Evolutionary conservation across 53 echinoderm and acorn worm genomes (phyloP), one percentile per base, ranked within the genome.

Genomic region (Hippasteria phrygiana): DNA sequence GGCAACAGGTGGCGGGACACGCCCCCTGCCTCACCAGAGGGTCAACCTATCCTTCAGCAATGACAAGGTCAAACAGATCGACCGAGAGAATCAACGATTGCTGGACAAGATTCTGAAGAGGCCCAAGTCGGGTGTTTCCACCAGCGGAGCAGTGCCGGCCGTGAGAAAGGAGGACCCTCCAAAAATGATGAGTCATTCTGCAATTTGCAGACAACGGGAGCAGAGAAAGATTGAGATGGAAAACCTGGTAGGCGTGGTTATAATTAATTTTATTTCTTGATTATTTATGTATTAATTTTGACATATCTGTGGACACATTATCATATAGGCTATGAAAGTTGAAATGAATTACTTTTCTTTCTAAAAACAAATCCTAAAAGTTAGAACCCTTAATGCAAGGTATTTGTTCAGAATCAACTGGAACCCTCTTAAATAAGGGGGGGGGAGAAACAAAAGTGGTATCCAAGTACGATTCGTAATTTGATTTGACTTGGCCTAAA

Each of bases 31-130:
- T 29, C 98, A 95, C 66, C 92, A 98, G 69, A 62, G 98, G 18
- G 96, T 95, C 94, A 98, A 98, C 87, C 81, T 98, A 92, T 96
- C 95, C 10, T 98, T 98, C 56, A 98, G 98, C 43, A 98, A 98
- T 86, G 95, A 98, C 80, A 92, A 95, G 39, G 98, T 98, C 42
- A 40, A 42, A 62, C 88, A 89, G 59, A 98, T 98, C 75, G 98
- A 98, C 55, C 73, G 90, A 54, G 98, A 98, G 31, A 98, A 98
- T 63, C 94, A 93, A 71, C 86, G 95, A 37, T 88, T 98, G 55
- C 81, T 98, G 51, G 73, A 90, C 18, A 92, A 96, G 74, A 98
- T 98, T 46, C 62, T 98, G 45, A 71, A 64, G 0, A 62, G 64
- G 43, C 83, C 92, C 0, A 74, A 90, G 77, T 86, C 90, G 12